Evolutionary conservation across 2,888 invertebrate genomes (phyloP), one percentile per base, ranked within the genome.

Genomic region (Gisinianus flammeolus): DNA sequence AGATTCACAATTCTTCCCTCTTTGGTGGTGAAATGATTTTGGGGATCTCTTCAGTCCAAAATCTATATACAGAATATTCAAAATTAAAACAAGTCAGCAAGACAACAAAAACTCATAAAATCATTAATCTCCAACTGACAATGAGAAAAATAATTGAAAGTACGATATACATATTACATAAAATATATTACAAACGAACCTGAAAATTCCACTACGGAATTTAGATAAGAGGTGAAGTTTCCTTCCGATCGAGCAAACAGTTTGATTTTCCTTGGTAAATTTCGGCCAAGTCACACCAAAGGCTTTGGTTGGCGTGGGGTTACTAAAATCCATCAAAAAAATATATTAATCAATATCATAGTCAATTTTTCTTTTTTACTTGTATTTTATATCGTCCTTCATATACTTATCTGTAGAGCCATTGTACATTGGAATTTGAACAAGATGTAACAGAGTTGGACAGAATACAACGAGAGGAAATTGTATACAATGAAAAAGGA

Each of bases 181-280:
- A 62, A 19, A 1, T 62, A n/a, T n/a, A n/a, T n/a, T 22, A 33
- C 67, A 62, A 24, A 78, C 81, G 81, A 81, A 85, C 84, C 82
- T 84, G 77, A 84, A 79, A 79, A 84, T 85, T 26, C 79, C 82
- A 10, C 84, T 80, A 56, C 84, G 82, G 75, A 82, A 85, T 64
- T 83, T 79, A 56, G 80, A 79, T 66, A 79, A 77, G 10, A 83
- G 79, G 76, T 81, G 79, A 70, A 84, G 77, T 68, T 80, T 77
- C 74, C 77, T 80, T 35, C 81, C 82, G 64, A 85, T 78, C 24
- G 79, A 74, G 54, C 81, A 81, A 44, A 83, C 83, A n/a, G 81
- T 83, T 70, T 81, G 79, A 58, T 82, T 79, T 64, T 82, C 79
- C 24, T 24, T 62, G 54, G 79, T 81, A 64, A 81, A 84, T 76